Evolutionary conservation across 2,113 vertebrate genomes (phyloP), one percentile per base, ranked within the genome.

Genomic region (Callopanchax toddi): DNA sequence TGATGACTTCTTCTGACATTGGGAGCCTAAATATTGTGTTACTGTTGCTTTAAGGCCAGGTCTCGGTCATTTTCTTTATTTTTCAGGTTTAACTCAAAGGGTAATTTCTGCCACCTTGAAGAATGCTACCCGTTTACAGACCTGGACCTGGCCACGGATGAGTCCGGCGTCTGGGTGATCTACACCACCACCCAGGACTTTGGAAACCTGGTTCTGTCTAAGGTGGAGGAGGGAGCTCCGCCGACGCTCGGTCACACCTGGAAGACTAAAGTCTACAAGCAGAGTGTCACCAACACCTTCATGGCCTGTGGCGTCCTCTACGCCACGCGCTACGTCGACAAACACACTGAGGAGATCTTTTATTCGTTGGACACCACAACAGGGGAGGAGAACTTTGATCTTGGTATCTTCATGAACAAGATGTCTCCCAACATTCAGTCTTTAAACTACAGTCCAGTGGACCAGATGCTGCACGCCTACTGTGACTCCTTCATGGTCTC

Each of bases 301-400:
- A 70, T 93, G 88, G 77, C 46, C 1, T 92, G 91, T 0, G 91
- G 92, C 0, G 61, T 92, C 46, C 89, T 93, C 21, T 93, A 93
- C 2, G 91, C 86, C 0, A 93, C 91, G 0, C 83, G 91, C 0
- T 90, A 63, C 12, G 3, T 92, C 11, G 39, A 37, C 71, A 73
- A 74, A 49, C 36, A 68, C 0, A 3, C 5, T 0, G 92, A 93
- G 57, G 89, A 93, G 78, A 88, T 93, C 51, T 93, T 93, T 83
- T 93, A 93, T 42, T 85, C 88, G 0, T 87, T 90, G 2, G 85
- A 93, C 78, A 89, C 91, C 0, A 11, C 34, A 1, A 92, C 87
- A 0, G 73, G 79, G 1, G 17, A 25, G 11, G 91, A 93, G 56
- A 82, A 74, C 13, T 91, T 89, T 59, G 51, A 90, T 37, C 0